Evolutionary conservation across 2,888 invertebrate genomes (phyloP), one percentile per base, ranked within the genome.

Genomic region (Agrochola lychnidis): DNA sequence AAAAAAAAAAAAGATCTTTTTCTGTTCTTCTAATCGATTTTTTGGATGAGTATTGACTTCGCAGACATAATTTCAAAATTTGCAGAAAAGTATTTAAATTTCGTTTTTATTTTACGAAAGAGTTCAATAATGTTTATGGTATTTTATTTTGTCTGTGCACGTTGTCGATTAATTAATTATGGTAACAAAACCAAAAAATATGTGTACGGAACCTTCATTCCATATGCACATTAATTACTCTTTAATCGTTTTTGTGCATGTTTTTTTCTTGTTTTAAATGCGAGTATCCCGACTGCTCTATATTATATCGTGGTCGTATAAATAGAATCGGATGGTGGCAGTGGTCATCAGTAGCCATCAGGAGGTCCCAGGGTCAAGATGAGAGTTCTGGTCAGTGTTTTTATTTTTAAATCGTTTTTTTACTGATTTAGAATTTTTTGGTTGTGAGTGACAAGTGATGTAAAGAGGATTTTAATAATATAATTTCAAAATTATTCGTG

Each of bases 311-410:
- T 45, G 2, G 45, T 14, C 45, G 45, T 45, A 45, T 45, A 96
- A 94, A 96, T 94, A 94, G 91, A 51, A 9, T 9, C 72, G 91
- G 84, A 81, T 81, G 91, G 82, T 83, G 81, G 87, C 91, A 91
- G 86, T 83, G 78, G 82, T 87, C 91, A 92, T 94, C 95, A 96
- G 95, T 96, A 95, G 95, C 93, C 94, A 91, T 94, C 95, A 83
- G 85, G 83, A 81, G 89, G 80, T 87, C 87, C 89, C 88, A 90
- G 91, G 89, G 85, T 89, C 94, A 94, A 90, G 93, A 96, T 96
- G 96, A 94, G 94, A 95, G 93, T 95, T 93, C 95, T 96, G 96
- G 96, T 96, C 86, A 94, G 96, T 95, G 68, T 10, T n/a, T 67
- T 22, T 25, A 56, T 4, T 10, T 53, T 2, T 53, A 9, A 5